Base-by-base conservation (phyloP, 2,888 invertebrate genomes). In the Rugalucina vietnamica region DNA sequence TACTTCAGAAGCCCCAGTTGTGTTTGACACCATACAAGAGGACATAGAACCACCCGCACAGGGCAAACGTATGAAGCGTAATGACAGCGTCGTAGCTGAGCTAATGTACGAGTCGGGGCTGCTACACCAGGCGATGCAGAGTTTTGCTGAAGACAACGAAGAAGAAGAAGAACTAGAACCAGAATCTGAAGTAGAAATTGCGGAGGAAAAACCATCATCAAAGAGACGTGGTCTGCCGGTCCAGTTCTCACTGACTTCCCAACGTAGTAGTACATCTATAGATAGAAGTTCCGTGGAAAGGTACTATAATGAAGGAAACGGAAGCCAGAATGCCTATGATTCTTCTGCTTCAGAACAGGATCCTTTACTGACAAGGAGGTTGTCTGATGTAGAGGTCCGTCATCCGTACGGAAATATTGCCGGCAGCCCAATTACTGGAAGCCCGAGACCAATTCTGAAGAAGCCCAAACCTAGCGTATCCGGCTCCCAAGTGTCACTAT, bases 61-160 rank as follows among this genome's bases (percentile, higher is more conserved):
- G 54, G 50, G 65, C 24, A 65, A 65, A 65, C 37, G 39, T 57
- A 71, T 90, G 76, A 80, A 79, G 10, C 86, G 92, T 24, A 90
- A 91, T 39, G 92, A 93, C 85, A 93, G 93, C 78, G 87, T 92
- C 50, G 89, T 91, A 2, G 88, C 90, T 34, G 92, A 93, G 81
- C 82, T 92, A 76, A 88, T 89, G 65, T 91, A 89, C 54, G 93
- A 93, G 84, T 88, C 90, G n/a, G 91, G 89, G 18, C 85, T 93
- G 29, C 76, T 93, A 54, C 84, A 90, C 21, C 90, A 92, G 37
- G 92, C 91, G 12, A 87, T 93, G 74, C 91, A 91, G 84, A 91
- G 74, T 89, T 93, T 87, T 60, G 85, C 87, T 1, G 87, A 86
- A 43, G 87, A 85, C 32, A 79, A 81, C n/a, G 85, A 84, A 29